Percentiles rank a stretch among this genome's conserved stretches.
Conservation (phyloP, 2,888 invertebrate species). For the Hirtodrosophila histrioides region DNA sequence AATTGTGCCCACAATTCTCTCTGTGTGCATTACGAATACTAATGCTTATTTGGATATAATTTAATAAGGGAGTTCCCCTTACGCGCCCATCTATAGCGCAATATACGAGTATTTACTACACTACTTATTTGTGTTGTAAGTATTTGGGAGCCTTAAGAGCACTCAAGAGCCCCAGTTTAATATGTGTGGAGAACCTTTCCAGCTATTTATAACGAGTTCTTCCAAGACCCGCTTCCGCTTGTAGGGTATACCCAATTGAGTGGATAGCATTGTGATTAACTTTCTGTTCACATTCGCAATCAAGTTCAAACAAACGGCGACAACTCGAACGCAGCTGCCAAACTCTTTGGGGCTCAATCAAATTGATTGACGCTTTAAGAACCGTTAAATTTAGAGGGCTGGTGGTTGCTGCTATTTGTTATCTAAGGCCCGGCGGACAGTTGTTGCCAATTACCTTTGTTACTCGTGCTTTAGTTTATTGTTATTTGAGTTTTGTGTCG, state of each 20-base stretch:
- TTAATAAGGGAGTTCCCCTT: too few species aligned
- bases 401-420: slow-evolving; percentile 20
- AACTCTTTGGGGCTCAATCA: slow-evolving; percentile 68
- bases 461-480: slow-evolving; percentile 46
- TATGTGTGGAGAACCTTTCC: background rate
- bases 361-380: slow-evolving; percentile 67
- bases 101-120: too few species aligned
- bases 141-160: too few species aligned
- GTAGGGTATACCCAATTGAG: slow-evolving; percentile 7
- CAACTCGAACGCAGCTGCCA: slow-evolving; percentile 24
- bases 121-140: too few species aligned
- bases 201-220: too few species aligned
- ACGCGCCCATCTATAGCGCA: too few species aligned
- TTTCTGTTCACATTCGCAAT: slow-evolving; percentile 23
- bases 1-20: too few species aligned
- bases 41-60: too few species aligned
- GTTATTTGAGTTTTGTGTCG: slow-evolving; percentile 56
- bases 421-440: slow-evolving; percentile 55
- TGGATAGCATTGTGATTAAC: slow-evolving; percentile 40
- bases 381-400: slow-evolving; percentile 45
- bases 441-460: slow-evolving; percentile 65
- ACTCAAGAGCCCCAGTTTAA: background rate
- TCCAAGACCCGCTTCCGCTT: too few species aligned
- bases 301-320: slow-evolving; percentile 11
- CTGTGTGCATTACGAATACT: too few species aligned